Evolutionary conservation across 2,113 vertebrate genomes (phyloP).

Genomic region (Trochalopteron elliotii): DNA sequence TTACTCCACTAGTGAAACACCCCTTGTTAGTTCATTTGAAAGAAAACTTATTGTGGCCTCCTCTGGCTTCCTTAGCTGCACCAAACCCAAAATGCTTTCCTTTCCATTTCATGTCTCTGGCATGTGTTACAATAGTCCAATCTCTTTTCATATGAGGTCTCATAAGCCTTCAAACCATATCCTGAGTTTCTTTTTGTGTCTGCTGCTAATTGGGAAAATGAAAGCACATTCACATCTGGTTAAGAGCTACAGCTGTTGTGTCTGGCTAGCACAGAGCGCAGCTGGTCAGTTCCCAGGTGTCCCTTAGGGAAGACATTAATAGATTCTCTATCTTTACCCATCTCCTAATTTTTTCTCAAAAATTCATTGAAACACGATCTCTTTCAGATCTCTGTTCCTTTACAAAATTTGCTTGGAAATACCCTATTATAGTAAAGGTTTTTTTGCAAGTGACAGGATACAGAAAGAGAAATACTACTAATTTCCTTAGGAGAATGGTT

Average conservation of each 20-base stretch:
- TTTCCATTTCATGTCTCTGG: neutral
- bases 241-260: neutral
- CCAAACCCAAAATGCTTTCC: neutral
- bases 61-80: neutral
- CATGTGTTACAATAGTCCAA: neutral
- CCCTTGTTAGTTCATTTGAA: neutral
- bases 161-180: neutral
- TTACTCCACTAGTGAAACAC: neutral
- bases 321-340: neutral
- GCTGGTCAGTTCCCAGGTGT: neutral
- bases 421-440: neutral
- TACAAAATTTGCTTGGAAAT: neutral
- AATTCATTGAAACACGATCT: neutral
- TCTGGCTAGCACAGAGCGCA: neutral
- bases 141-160: neutral
- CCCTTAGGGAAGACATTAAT: neutral
- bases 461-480: neutral
- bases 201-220: neutral
- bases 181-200: neutral
- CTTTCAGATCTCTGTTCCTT: neutral
- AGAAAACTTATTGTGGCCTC: neutral
- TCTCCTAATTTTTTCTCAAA: neutral
- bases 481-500: neutral
- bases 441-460: neutral
- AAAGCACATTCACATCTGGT: neutral